phyloP scores from a whole-genome alignment of 2,113 vertebrate species.

The Oceanites oceanicus region DNA sequence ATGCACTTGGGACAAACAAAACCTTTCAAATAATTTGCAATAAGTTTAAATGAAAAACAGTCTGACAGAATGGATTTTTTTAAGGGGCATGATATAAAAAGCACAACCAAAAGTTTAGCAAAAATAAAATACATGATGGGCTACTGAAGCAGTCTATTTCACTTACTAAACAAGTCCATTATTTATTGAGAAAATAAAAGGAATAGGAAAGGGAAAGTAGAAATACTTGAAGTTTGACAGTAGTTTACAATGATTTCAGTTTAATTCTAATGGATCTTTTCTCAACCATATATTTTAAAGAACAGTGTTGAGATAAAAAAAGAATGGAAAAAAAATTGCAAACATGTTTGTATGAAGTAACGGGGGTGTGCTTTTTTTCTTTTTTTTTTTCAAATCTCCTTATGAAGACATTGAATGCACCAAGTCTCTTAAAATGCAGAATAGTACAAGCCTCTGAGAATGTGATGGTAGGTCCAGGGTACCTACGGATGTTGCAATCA shows the following conservation, averaged over 20 bases:
- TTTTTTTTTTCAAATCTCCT: neutral
- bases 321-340: neutral
- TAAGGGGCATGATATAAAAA: neutral
- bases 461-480: neutral
- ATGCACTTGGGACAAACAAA: neutral
- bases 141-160: neutral
- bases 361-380: neutral
- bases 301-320: neutral
- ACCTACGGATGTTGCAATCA: neutral
- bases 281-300: neutral
- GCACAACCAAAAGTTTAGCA: neutral
- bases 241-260: slow-evolving; percentile 4
- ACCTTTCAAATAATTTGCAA: slow-evolving; percentile 25
- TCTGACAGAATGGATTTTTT: neutral
- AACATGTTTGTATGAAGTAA: neutral
- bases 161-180: neutral
- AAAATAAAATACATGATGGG: neutral
- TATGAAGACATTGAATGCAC: neutral
- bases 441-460: neutral
- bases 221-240: neutral
- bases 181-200: neutral
- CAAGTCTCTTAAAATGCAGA: neutral
- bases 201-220: neutral
- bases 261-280: neutral
- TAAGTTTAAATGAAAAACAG: neutral